A percentile compares a stretch with the other conserved stretches of the same genome.
These are phyloP conservation scores for Syritta pipiens DNA, from an alignment of 2,888 invertebrate species.

Conservation along the genomic window DNA sequence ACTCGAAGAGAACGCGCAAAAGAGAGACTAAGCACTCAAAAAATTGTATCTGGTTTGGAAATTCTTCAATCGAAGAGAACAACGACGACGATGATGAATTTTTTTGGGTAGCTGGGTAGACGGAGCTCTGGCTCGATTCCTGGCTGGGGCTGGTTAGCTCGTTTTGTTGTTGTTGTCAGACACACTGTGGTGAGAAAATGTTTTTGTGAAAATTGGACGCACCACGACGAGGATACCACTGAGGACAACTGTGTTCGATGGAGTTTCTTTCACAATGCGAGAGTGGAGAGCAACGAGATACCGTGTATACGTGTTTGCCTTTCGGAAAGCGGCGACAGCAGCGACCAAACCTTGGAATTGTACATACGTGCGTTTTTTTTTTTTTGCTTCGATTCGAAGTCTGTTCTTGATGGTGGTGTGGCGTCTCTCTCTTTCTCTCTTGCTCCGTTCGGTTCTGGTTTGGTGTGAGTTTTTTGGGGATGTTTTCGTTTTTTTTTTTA, in stretches of 20 bases:
- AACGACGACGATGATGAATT: too few relatives aligned
- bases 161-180: slow-evolving; percentile 1
- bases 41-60: too few relatives aligned
- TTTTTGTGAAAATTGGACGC: slow-evolving; percentile 40
- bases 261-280: slow-evolving; percentile 66
- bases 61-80: not conserved
- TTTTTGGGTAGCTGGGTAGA: too few relatives aligned
- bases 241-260: slow-evolving; percentile 66
- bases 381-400: slow-evolving; percentile 25
- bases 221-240: slow-evolving; percentile 50
- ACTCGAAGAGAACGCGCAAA: slow-evolving; percentile 45
- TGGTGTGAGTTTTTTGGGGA: slow-evolving; percentile 59
- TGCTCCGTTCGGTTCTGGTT: slow-evolving; percentile 24
- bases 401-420: slow-evolving; percentile 48
- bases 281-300: slow-evolving; percentile 49
- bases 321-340: too few relatives aligned
- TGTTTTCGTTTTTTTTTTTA: slow-evolving; percentile 32
- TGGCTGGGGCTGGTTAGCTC: too few relatives aligned
- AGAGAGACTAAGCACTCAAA: slow-evolving; percentile 39
- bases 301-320: slow-evolving; percentile 57
- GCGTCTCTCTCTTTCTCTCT: slow-evolving; percentile 56
- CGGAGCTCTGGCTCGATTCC: too few relatives aligned
- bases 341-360: slow-evolving; percentile 47
- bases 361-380: slow-evolving; percentile 33
- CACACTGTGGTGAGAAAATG: slow-evolving; percentile 44